Conservation (phyloP, 2,113 vertebrate species). For the Chlorodrepanis virens region DNA sequence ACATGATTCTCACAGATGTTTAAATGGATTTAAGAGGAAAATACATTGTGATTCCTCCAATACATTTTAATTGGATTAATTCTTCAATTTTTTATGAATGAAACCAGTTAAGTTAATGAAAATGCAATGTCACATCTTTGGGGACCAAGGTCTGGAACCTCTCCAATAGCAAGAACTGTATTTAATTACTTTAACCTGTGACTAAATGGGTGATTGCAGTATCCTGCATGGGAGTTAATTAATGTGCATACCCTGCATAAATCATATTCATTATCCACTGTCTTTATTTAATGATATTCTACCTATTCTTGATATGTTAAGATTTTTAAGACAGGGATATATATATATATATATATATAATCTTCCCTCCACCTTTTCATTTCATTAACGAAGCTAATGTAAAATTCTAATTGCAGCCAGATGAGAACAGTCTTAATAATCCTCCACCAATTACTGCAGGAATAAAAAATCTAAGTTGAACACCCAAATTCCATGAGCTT, state of each 20-base stretch:
- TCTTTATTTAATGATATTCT: constrained; percentile 24
- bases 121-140: not conserved
- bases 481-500: not conserved
- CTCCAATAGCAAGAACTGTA: not conserved
- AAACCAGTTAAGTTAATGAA: not conserved
- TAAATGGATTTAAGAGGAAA: not conserved
- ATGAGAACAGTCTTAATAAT: not conserved
- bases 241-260: constrained; percentile 7
- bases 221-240: constrained; percentile 10
- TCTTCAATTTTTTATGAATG: not conserved
- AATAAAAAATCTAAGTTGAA: not conserved
- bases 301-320: not conserved
- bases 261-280: not conserved
- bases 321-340: not conserved
- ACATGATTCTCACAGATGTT: not conserved
- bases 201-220: constrained; percentile 6
- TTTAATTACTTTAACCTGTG: constrained; percentile 39
- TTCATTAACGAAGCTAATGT: not conserved
- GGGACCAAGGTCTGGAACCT: not conserved
- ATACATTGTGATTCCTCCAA: not conserved
- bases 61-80: not conserved
- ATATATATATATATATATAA: not conserved
- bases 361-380: not conserved
- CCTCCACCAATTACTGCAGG: not conserved
- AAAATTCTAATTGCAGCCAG: not conserved